Conservation (phyloP, 2,888 invertebrate genomes). For the Serripes groenlandicus region DNA sequence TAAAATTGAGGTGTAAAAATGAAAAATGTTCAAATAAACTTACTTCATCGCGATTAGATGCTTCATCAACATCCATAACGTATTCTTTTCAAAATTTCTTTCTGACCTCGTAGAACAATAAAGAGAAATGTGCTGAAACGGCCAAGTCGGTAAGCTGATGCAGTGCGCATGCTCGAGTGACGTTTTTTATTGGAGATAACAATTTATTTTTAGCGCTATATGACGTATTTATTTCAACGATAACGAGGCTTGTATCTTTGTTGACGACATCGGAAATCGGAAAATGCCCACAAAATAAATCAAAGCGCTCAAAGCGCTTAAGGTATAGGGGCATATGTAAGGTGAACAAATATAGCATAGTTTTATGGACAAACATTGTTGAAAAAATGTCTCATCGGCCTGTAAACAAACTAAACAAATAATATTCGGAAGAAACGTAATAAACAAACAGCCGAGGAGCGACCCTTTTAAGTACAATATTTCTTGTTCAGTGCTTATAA, state of each 20-base stretch:
- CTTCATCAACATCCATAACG: conserved; percentile 58
- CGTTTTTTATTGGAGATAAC: not conserved
- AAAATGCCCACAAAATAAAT: too few species aligned
- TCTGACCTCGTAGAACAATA: conserved; percentile 47
- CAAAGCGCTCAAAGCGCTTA: too few species aligned
- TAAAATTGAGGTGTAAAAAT: conserved; percentile 32
- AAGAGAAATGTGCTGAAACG: conserved; percentile 74
- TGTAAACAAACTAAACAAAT: too few species aligned
- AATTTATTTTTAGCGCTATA: conserved; percentile 1
- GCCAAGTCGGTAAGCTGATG: conserved; percentile 76
- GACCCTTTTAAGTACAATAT: too few species aligned
- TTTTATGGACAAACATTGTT: too few species aligned
- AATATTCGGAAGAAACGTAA: too few species aligned
- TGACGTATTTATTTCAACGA: not conserved
- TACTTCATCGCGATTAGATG: conserved; percentile 58
- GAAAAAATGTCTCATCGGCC: too few species aligned
- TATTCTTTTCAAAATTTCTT: conserved; percentile 68
- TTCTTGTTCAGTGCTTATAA: too few species aligned
- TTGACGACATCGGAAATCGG: too few species aligned
- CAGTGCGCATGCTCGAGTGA: conserved; percentile 76
- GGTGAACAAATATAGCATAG: too few species aligned
- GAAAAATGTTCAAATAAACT: conserved; percentile 37
- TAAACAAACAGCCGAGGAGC: too few species aligned
- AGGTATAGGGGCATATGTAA: too few species aligned
- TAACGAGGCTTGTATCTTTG: conserved; percentile 12